Evolutionary conservation across 2,113 vertebrate genomes (phyloP), one percentile per base, ranked within the genome.

Genomic region (Myiopsitta monachus): DNA sequence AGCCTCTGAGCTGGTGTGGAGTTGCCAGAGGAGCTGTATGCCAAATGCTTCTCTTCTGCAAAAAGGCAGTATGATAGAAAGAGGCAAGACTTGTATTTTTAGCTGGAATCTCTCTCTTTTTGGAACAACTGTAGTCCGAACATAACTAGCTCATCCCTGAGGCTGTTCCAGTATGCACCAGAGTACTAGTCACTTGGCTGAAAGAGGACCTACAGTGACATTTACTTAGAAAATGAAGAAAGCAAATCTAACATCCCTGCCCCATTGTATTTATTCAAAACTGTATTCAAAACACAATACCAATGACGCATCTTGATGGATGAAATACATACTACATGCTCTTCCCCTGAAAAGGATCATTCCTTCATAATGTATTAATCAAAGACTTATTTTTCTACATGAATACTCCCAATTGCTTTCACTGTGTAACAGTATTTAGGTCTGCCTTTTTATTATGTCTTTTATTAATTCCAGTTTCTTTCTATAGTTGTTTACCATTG

Each of bases 401-500:
- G 23, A 21, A 52, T 68, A 30, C 21, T 86, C 92, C 61, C 47
- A 84, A 1, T 44, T 77, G 33, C 18, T 94, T 90, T 88, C 85
- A 64, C 30, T 47, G 18, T 51, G 33, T 36, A 66, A 49, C 19
- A 54, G 30, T 67, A 70, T 67, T 63, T 81, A 92, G 28, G 23
- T 80, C 41, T 88, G 68, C 55, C 17, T 94, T 95, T 91, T 90
- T 63, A 36, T 66, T 73, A 67, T 13, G 9, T 43, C 33, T 81
- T 88, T 78, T 74, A 81, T 83, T 81, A 87, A 88, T 83, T 90
- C 85, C 69, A 84, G 10, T 28, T 72, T 88, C 46, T 77, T 90
- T 90, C 39, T 87, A 33, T 38, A 49, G 61, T 59, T 73, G 15
- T 62, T 90, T 86, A 43, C 44, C 68, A 74, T 36, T 62, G n/a